phyloP scores from a whole-genome alignment of 2,113 vertebrate genomes.

The Eretmochelys imbricata region DNA sequence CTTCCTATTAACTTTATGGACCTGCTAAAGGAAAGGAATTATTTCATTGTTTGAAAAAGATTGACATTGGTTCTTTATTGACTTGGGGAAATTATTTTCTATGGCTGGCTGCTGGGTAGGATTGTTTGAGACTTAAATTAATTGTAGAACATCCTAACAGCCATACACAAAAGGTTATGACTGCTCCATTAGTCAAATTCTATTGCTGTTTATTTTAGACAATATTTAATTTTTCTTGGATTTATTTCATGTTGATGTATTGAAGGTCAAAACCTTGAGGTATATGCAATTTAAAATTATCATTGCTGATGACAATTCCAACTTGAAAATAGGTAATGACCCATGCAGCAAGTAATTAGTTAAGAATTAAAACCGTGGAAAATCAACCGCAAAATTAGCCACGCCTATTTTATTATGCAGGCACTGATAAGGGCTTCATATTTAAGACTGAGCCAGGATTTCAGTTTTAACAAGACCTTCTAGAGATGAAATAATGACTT shows the following conservation, averaged over 20 bases:
- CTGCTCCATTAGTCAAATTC: background rate
- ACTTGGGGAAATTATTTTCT: background rate
- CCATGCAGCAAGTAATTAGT: background rate
- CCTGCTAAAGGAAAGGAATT: background rate
- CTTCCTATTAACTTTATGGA: background rate
- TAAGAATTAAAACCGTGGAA: background rate
- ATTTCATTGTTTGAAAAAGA: background rate
- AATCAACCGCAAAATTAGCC: conserved; percentile 24
- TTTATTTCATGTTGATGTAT: background rate
- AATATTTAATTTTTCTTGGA: background rate
- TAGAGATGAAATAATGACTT: too few relatives aligned
- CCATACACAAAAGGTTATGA: background rate
- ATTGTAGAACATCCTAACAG: background rate
- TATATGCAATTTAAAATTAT: background rate
- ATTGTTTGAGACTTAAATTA: background rate
- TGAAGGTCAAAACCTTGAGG: conserved; percentile 20
- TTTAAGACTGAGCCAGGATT: background rate
- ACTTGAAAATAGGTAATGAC: conserved; percentile 29
- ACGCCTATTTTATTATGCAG: background rate
- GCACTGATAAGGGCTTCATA: background rate
- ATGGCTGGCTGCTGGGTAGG: background rate
- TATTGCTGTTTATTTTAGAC: background rate
- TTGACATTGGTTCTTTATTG: conserved; percentile 2
- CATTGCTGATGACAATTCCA: background rate
- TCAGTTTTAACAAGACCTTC: too few relatives aligned